Evolutionary conservation across 2,113 vertebrate species (phyloP).

Genomic region (Apodemus sylvaticus): DNA sequence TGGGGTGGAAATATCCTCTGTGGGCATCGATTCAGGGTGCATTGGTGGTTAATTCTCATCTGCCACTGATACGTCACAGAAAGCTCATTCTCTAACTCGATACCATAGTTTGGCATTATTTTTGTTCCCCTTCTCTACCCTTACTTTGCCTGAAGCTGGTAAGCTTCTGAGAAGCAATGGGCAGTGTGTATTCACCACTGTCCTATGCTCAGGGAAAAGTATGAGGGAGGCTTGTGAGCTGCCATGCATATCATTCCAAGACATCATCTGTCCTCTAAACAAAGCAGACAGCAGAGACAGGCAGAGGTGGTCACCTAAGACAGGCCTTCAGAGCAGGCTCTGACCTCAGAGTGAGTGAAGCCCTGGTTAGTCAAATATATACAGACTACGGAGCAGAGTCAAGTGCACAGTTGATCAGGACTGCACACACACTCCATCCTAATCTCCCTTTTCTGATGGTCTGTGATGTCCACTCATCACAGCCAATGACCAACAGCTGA

Average conservation of each 20-base stretch:
- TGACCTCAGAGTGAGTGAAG: conserved; percentile 33
- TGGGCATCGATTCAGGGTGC: not conserved
- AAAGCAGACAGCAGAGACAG: conserved; percentile 11
- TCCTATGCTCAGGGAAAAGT: not conserved
- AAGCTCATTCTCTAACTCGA: conserved; percentile 14
- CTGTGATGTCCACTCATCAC: not conserved
- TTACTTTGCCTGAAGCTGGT: conserved; percentile 38
- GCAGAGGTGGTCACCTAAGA: not conserved
- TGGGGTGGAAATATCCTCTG: not conserved
- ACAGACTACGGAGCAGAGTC: not conserved
- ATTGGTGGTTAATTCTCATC: conserved; percentile 4
- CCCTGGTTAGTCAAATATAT: not conserved
- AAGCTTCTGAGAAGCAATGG: conserved; percentile 45
- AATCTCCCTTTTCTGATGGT: not conserved
- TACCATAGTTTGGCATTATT: conserved; percentile 7
- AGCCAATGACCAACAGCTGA: not conserved
- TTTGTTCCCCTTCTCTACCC: not conserved
- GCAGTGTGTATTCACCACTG: not conserved
- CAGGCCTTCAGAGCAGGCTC: not conserved
- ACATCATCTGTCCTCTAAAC: conserved; percentile 5
- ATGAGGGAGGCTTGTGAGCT: not conserved
- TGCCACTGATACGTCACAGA: not conserved
- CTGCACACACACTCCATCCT: not conserved
- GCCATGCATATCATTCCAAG: not conserved
- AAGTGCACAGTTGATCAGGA: not conserved